Evolutionary conservation across 1,140 invertebrate species (phyloP).

Genomic region (Drosophila nigrodunni): DNA sequence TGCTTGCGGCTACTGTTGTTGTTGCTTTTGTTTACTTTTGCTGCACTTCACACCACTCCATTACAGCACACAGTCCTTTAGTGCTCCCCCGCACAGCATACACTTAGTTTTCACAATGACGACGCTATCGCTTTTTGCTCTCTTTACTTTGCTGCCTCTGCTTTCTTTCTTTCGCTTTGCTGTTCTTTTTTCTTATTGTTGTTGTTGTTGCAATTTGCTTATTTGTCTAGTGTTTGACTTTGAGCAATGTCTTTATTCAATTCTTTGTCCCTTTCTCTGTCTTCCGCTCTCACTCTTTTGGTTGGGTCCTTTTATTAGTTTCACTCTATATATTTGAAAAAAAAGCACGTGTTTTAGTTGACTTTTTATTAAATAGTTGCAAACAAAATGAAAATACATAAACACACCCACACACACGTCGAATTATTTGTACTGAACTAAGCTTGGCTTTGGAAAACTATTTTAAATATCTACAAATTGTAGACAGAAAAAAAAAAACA

Average conservation of each 20-base stretch:
- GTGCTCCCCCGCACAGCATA: conserved; percentile 62
- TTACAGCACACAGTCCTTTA: conserved; percentile 32
- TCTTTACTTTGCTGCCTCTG: conserved; percentile 2
- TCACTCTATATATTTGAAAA: conserved; percentile 32
- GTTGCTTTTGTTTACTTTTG: conserved; percentile 22
- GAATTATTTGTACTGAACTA: background rate
- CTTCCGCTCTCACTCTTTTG: background rate
- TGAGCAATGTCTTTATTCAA: conserved; percentile 50
- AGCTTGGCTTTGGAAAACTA: background rate
- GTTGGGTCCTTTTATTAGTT: conserved; percentile 34
- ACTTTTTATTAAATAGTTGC: conserved; percentile 5
- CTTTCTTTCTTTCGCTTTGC: conserved; percentile 25
- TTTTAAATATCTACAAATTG: background rate
- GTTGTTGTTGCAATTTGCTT: conserved; percentile 14
- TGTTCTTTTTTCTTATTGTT: background rate
- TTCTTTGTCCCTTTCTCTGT: conserved; percentile 19
- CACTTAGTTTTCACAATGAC: conserved; percentile 49
- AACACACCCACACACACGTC: background rate
- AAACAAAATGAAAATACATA: conserved; percentile 17
- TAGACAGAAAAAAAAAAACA: background rate
- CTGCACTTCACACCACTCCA: conserved; percentile 51
- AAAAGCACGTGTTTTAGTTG: conserved; percentile 45
- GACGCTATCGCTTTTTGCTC: conserved; percentile 48
- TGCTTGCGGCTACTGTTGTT: background rate
- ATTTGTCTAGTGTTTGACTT: conserved; percentile 38